Base-by-base conservation (phyloP, 1,140 invertebrate species). In the Aphis gossypii region DNA sequence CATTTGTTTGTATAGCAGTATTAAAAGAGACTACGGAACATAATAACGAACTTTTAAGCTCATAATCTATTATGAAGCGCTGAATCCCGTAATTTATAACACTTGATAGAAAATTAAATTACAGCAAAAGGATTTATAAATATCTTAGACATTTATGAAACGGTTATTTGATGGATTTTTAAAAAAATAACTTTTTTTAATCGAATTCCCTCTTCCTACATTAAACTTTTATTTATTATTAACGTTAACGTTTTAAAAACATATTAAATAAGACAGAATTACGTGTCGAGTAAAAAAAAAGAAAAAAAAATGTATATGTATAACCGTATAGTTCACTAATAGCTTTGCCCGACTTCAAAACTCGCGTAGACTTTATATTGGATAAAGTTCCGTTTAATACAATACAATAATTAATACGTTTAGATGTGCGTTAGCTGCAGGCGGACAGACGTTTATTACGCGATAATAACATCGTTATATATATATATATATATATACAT, bases 51-150 rank as follows among this genome's bases (percentile, higher is more conserved):
- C 84, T 87, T 48, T 87, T 87, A 87, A 87, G 84, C 84, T 46
- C 35, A 87, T 46, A 46, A 87, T 46, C 30, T 87, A 87, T 46
- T 87, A n/a, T 41, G 83, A 86, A 86, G 41, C 83, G 83, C 38
- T 86, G 83, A 86, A 86, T 44, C 41, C 83, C 83, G 11, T 41
- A 86, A 44, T 86, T 86, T 86, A 86, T 86, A 86, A 86, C 83
- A 44, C 83, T 44, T 44, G 83, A 86, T 86, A 86, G 83, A 86
- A 86, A 86, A 86, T 86, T 86, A 86, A 86, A 86, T 87, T 48
- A 46, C 44, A 46, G 84, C 30, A 87, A 48, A 87, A 87, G 84
- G 44, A 48, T 86, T 86, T 41, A 86, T 41, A 44, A 86, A 86
- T 41, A 86, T 86, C 38, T 41, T 41, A 41, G 83, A 44, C 44